phyloP scores from a whole-genome alignment of 2,888 invertebrate species.

The Balanococcus diminutus region DNA sequence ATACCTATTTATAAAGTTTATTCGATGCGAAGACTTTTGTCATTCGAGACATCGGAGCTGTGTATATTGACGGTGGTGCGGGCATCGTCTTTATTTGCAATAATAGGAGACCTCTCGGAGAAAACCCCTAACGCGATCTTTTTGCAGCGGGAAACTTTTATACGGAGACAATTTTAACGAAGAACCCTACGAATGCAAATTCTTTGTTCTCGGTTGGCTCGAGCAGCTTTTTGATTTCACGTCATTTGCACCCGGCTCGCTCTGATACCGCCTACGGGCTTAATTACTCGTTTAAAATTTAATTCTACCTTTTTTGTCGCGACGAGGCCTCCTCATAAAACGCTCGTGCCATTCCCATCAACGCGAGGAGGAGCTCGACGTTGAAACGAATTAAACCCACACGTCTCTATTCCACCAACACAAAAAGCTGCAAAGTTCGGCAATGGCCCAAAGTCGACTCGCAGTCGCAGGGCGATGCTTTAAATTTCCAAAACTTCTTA shows the following conservation, averaged over 20 bases:
- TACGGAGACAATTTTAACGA: neutral
- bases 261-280: slow-evolving; percentile 22
- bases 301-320: slow-evolving; percentile 24
- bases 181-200: neutral
- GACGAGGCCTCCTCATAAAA: neutral
- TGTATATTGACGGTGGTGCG: neutral
- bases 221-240: slow-evolving; percentile 36
- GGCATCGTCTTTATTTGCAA: neutral
- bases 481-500: neutral
- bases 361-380: neutral
- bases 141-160: neutral
- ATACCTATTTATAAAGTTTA: neutral
- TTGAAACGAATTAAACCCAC: neutral
- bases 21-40: neutral
- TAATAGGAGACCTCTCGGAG: neutral
- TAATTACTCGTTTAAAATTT: slow-evolving; percentile 35
- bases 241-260: slow-evolving; percentile 20
- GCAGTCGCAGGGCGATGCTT: no score
- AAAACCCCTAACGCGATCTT: neutral
- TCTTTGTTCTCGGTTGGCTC: neutral
- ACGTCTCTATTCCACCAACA: neutral
- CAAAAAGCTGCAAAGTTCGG: neutral
- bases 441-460: neutral
- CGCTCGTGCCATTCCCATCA: neutral
- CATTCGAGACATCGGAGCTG: no score